Conservation (phyloP, 2,113 vertebrate species). For the Zingel zingel region DNA sequence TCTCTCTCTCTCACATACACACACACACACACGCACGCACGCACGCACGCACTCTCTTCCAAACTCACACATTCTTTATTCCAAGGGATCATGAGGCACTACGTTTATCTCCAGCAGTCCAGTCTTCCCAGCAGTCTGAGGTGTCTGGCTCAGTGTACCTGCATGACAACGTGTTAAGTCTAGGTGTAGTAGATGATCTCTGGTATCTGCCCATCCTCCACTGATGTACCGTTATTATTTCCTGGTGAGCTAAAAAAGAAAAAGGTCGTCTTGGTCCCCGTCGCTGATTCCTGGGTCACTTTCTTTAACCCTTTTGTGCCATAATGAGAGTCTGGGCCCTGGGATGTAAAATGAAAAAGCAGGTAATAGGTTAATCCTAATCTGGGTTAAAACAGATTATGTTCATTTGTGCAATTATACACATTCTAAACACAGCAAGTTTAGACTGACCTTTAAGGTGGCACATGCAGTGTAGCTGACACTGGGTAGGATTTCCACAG, state of each 20-base stretch:
- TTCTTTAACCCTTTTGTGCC: slow-evolving; percentile 96
- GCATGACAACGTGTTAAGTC: slow-evolving; percentile 27
- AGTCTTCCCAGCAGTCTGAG: slow-evolving; percentile 60
- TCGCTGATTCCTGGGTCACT: slow-evolving; percentile 88
- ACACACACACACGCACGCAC: not conserved
- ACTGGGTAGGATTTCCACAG: slow-evolving; percentile 92
- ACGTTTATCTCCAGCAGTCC: slow-evolving; percentile 52
- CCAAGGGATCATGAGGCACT: slow-evolving; percentile 67
- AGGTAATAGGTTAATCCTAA: not conserved
- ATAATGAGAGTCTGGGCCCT: slow-evolving; percentile 96
- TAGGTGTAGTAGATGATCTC: slow-evolving; percentile 96
- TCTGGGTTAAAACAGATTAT: not conserved
- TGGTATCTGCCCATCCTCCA: slow-evolving; percentile 96
- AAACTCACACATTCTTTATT: slow-evolving; percentile 46
- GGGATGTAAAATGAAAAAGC: not conserved
- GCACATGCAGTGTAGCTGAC: slow-evolving; percentile 95
- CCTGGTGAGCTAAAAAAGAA: slow-evolving; percentile 94
- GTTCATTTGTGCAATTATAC: not conserved
- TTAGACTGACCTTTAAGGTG: slow-evolving; percentile 88
- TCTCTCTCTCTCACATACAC: too few species aligned
- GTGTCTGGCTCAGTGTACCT: slow-evolving; percentile 61
- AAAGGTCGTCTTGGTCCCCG: slow-evolving; percentile 93
- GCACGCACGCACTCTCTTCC: not conserved
- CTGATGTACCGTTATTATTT: slow-evolving; percentile 96
- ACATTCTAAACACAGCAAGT: not conserved